Evolutionary conservation across 2,888 invertebrate species (phyloP).

Genomic region (Lapara coniferarum): DNA sequence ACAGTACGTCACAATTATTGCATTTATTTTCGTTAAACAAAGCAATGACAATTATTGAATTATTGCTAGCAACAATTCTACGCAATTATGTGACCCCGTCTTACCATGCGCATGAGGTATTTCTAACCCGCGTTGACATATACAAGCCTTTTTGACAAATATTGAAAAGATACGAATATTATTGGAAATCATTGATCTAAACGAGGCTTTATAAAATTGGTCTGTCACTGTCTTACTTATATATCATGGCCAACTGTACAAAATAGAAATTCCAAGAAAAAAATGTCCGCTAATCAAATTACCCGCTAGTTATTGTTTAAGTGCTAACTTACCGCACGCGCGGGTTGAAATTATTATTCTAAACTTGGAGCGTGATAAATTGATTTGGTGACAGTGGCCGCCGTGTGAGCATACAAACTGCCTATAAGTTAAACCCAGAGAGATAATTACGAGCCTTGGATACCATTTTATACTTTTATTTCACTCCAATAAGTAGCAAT

Average conservation of each 20-base stretch:
- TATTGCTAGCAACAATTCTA: no score
- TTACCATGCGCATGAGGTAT: no score
- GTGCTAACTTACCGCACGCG: constrained; percentile 67
- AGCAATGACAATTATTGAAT: no score
- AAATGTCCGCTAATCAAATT: constrained; percentile 60
- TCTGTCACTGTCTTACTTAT: no score
- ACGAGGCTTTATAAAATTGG: no score
- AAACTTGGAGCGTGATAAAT: constrained; percentile 69
- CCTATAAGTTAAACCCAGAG: constrained; percentile 53
- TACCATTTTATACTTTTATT: constrained; percentile 53
- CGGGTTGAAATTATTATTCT: constrained; percentile 65
- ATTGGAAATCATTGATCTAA: no score
- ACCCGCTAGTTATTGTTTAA: constrained; percentile 62
- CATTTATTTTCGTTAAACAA: background rate
- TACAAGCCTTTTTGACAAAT: no score
- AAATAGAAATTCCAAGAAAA: constrained; percentile 48
- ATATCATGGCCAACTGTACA: constrained; percentile 31
- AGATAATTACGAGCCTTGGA: constrained; percentile 58
- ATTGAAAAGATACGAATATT: no score
- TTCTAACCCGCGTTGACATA: no score
- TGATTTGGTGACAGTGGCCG: constrained; percentile 68
- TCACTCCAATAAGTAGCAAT: constrained; percentile 30
- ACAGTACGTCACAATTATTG: background rate
- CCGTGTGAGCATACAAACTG: constrained; percentile 67
- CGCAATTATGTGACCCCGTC: no score